Conservation (phyloP, 2,888 invertebrate genomes). For the Xanthorhoe designata region DNA sequence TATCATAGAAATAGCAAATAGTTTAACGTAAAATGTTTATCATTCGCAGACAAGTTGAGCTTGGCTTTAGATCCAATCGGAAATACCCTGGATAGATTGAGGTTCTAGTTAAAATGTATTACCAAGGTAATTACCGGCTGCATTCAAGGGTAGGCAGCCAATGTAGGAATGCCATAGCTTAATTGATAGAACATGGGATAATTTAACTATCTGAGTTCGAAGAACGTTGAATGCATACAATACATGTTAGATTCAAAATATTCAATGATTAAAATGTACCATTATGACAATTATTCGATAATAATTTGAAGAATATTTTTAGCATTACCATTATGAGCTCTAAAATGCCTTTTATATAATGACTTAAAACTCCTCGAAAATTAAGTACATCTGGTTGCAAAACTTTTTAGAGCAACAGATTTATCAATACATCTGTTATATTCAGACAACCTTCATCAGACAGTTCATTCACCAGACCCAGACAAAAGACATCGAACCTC, state of each 20-base stretch:
- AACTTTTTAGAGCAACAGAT: neutral
- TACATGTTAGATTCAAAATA: too few species aligned
- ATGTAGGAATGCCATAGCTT: conserved; percentile 16
- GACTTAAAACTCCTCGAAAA: too few species aligned
- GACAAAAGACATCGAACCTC: neutral
- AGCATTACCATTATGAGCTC: too few species aligned
- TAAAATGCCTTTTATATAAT: too few species aligned
- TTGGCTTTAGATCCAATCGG: neutral
- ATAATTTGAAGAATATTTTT: too few species aligned
- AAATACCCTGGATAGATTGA: conserved; percentile 7
- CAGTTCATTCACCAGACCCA: conserved; percentile 3
- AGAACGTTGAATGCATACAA: neutral
- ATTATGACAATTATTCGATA: too few species aligned
- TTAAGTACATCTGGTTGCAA: too few species aligned
- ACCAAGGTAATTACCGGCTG: conserved; percentile 20
- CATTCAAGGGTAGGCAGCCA: conserved; percentile 21
- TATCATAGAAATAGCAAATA: too few species aligned
- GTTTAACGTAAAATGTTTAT: neutral
- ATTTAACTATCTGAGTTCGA: neutral
- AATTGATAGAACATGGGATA: neutral
- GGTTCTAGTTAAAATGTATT: conserved; percentile 24
- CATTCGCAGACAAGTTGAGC: neutral
- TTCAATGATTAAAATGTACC: too few species aligned
- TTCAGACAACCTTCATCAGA: conserved; percentile 1
- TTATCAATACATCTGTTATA: neutral